A percentile compares a stretch with the other conserved stretches of the same genome.
Conservation (phyloP, 2,797 vertebrate genomes). For the Decapterus maruadsi region DNA sequence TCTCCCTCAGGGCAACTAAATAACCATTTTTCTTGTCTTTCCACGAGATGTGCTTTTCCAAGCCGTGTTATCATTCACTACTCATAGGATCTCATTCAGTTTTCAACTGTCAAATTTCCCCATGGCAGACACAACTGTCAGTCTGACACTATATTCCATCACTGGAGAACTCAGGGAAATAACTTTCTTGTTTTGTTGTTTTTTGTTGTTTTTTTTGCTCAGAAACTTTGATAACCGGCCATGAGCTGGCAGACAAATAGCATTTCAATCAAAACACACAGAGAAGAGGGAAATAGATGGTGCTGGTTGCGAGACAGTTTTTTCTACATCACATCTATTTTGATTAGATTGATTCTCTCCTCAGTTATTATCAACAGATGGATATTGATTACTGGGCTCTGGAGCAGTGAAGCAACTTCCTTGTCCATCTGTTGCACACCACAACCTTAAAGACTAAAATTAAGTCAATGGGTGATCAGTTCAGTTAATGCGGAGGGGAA, state of each 20-base stretch:
- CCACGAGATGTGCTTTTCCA: constrained; percentile 39
- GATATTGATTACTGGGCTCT: no score
- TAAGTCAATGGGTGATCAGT: neutral
- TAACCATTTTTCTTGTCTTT: constrained; percentile 26
- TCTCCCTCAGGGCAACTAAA: constrained; percentile 27
- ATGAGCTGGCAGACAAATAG: constrained; percentile 12
- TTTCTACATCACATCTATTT: neutral
- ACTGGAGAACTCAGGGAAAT: constrained; percentile 21
- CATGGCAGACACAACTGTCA: constrained; percentile 22
- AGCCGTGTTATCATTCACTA: constrained; percentile 14
- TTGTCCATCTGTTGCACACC: no score
- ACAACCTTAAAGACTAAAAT: no score
- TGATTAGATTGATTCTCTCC: neutral
- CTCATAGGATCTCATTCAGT: constrained; percentile 12
- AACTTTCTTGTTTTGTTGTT: constrained; percentile 25
- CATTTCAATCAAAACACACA: constrained; percentile 24
- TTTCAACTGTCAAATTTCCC: constrained; percentile 29
- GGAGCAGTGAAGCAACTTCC: no score
- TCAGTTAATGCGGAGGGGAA: neutral
- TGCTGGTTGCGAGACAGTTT: neutral
- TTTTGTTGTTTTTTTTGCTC: neutral
- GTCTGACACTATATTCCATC: constrained; percentile 27
- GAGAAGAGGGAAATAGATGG: neutral
- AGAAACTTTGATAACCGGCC: constrained; percentile 34
- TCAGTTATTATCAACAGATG: neutral